Conservation (phyloP, 2,113 vertebrate species). For the Macaca nemestrina region DNA sequence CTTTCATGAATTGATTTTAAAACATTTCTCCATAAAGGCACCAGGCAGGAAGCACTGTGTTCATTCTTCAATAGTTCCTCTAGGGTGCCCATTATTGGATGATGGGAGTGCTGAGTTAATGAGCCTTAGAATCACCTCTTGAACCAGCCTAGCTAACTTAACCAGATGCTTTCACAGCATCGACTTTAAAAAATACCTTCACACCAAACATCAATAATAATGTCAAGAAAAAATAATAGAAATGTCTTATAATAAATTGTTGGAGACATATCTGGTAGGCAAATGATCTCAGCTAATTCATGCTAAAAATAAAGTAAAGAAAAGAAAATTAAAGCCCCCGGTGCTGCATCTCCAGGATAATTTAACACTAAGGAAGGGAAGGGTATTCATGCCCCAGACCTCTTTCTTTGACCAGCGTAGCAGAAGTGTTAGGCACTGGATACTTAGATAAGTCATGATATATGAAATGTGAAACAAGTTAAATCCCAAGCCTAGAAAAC, state of each 20-base stretch:
- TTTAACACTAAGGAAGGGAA: neutral
- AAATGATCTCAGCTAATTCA: neutral
- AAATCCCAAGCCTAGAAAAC: neutral
- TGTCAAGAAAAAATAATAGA: conserved; percentile 38
- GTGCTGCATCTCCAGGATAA: neutral
- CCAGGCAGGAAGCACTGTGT: neutral
- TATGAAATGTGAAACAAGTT: conserved; percentile 20
- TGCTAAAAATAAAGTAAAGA: neutral
- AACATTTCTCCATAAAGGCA: conserved; percentile 45
- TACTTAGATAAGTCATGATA: neutral
- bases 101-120: conserved; percentile 44
- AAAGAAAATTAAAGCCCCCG: neutral
- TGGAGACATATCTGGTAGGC: neutral
- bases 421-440: neutral
- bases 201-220: conserved; percentile 37
- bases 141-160: conserved; percentile 42
- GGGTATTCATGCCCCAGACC: neutral
- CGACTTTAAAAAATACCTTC: conserved; percentile 9
- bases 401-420: neutral
- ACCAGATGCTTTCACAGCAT: conserved; percentile 46
- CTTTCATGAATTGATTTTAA: conserved; percentile 37
- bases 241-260: neutral
- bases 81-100: neutral
- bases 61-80: neutral
- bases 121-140: conserved; percentile 47